phyloP scores from a whole-genome alignment of 1,140 invertebrate species.

The Drosophila neocordata region DNA sequence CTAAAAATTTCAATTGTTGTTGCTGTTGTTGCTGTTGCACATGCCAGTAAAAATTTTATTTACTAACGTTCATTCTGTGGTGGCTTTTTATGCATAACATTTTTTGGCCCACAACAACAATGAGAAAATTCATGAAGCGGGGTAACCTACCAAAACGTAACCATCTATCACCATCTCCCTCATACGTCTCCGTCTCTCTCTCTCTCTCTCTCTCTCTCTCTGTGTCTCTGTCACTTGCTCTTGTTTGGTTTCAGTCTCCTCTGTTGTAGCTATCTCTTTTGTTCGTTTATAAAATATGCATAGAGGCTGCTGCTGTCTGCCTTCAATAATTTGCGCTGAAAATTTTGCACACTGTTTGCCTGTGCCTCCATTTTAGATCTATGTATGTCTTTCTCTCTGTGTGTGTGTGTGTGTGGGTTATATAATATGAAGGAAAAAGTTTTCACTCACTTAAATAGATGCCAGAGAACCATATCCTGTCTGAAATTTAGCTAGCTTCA shows the following conservation, averaged over 20 bases:
- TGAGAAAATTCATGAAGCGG: constrained; percentile 52
- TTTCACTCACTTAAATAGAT: constrained; percentile 78
- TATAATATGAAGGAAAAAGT: constrained; percentile 58
- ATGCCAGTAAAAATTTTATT: constrained; percentile 66
- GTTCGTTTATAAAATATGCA: constrained; percentile 53
- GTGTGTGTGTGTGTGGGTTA: constrained; percentile 40
- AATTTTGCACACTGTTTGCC: constrained; percentile 73
- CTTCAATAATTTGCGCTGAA: constrained; percentile 71
- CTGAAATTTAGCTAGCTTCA: constrained; percentile 29
- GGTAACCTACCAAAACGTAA: not conserved
- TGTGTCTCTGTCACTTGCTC: not conserved
- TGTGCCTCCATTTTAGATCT: constrained; percentile 12
- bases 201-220: not conserved
- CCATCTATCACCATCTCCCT: too few relatives aligned
- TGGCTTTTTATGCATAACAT: constrained; percentile 62
- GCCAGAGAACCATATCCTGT: constrained; percentile 58
- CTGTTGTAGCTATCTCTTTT: constrained; percentile 10
- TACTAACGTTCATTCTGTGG: constrained; percentile 49
- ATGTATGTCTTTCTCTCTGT: constrained; percentile 14
- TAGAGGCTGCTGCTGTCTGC: constrained; percentile 34
- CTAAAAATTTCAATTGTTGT: constrained; percentile 20
- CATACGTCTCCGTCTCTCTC: not conserved
- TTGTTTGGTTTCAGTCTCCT: not conserved
- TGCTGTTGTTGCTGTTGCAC: constrained; percentile 32
- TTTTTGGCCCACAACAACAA: constrained; percentile 27